phyloP scores from a whole-genome alignment of 1,140 invertebrate species.

The Nylanderia fulva region DNA sequence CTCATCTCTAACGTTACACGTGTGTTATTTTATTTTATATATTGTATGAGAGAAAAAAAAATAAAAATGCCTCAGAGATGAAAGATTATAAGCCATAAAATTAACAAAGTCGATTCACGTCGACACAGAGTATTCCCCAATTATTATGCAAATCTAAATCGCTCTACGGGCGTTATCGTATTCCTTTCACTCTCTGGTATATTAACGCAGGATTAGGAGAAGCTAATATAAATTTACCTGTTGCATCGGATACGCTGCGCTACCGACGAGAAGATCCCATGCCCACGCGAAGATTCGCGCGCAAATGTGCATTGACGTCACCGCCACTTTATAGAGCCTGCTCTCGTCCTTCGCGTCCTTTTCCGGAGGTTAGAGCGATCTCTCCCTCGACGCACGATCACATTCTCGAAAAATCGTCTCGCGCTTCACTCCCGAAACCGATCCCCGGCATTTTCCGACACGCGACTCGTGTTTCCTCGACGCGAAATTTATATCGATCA shows the following conservation, averaged over 20 bases:
- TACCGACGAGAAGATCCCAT: slow-evolving; percentile 80
- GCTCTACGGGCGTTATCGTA: neutral
- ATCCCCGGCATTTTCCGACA: too few relatives aligned
- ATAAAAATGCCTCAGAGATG: neutral
- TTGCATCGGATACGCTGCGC: slow-evolving; percentile 78
- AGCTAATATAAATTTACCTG: slow-evolving; percentile 73
- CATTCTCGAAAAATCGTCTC: slow-evolving; percentile 3
- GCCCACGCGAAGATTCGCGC: slow-evolving; percentile 80
- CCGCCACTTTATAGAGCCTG: slow-evolving; percentile 49
- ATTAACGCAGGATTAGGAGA: neutral
- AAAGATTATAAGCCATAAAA: neutral
- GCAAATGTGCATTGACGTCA: slow-evolving; percentile 83
- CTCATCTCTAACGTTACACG: neutral
- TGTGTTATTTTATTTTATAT: neutral
- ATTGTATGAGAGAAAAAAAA: neutral
- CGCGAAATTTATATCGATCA: too few relatives aligned
- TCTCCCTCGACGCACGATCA: neutral
- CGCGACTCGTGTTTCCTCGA: neutral
- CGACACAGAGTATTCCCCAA: neutral
- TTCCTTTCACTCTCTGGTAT: neutral
- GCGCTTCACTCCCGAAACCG: neutral
- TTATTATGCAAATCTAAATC: neutral
- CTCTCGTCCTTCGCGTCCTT: neutral
- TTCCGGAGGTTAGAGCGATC: neutral
- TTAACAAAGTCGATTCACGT: neutral